Evolutionary conservation across 2,888 invertebrate genomes (phyloP).

Genomic region (Cephalotes varians): DNA sequence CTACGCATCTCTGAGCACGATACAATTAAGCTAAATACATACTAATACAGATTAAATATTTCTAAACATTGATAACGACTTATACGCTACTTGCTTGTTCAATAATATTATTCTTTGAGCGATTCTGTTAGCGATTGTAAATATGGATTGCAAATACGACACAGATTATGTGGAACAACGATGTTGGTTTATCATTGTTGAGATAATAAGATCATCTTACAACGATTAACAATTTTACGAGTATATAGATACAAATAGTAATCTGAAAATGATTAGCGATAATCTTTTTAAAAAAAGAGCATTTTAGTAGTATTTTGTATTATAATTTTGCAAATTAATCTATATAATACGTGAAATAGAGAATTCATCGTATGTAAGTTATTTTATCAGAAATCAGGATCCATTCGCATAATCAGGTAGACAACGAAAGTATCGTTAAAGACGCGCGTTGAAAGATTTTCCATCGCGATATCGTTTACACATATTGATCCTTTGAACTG

Average conservation of each 20-base stretch:
- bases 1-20: not conserved
- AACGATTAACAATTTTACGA: conserved; percentile 1
- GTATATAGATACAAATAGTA: not conserved
- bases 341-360: not conserved
- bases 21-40: conserved; percentile 1
- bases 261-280: not conserved
- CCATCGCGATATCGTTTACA: not conserved
- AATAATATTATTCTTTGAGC: conserved; percentile 35
- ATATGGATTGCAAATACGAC: not conserved
- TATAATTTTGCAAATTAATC: not conserved
- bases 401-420: not conserved
- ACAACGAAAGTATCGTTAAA: not conserved
- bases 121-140: not conserved
- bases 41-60: conserved; percentile 26
- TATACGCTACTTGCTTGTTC: conserved; percentile 28
- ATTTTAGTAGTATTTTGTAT: not conserved
- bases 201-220: conserved; percentile 4
- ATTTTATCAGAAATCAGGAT: not conserved
- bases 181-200: not conserved
- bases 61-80: conserved; percentile 21
- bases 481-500: conserved; percentile 42
- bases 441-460: not conserved
- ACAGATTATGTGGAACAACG: not conserved
- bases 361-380: not conserved
- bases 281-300: not conserved